A percentile compares a stretch with the other conserved stretches of the same genome.
phyloP scores from a whole-genome alignment of 2,797 vertebrate species.

The Tapera naevia region DNA sequence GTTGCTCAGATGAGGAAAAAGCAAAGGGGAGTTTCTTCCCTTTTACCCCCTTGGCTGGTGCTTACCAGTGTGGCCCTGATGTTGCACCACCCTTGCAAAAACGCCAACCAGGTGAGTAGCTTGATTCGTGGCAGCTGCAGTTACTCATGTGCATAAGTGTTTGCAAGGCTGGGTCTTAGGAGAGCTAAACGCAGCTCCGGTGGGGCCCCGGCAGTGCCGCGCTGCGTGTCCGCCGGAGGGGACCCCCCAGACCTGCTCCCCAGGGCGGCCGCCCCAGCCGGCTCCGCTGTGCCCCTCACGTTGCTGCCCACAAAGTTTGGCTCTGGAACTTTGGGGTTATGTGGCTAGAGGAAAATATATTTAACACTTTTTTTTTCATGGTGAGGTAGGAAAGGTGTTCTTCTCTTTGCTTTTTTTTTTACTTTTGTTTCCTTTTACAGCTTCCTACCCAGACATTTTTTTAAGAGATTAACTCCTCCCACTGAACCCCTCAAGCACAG shows the following conservation, averaged over 20 bases:
- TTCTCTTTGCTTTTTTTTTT: background rate
- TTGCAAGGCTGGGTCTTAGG: slow-evolving; percentile 31
- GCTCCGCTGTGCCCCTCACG: background rate
- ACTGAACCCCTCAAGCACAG: background rate
- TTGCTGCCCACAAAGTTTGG: background rate
- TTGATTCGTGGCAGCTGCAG: slow-evolving; percentile 10
- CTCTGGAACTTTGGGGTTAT: background rate
- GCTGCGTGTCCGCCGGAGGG: slow-evolving; percentile 7
- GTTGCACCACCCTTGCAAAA: background rate
- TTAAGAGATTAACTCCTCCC: background rate
- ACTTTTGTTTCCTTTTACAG: background rate
- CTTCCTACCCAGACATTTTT: background rate
- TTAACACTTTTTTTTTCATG: background rate
- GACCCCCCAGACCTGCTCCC: slow-evolving; percentile 36
- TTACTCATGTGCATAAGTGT: slow-evolving; percentile 34
- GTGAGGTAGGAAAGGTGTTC: background rate
- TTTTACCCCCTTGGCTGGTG: background rate
- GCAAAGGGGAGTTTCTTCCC: background rate
- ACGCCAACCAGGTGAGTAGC: background rate
- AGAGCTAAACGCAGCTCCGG: slow-evolving; percentile 11
- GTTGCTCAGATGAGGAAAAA: background rate
- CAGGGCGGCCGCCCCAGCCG: background rate
- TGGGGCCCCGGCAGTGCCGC: background rate
- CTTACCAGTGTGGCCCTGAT: background rate
- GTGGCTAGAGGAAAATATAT: background rate